Conservation (phyloP, 2,113 vertebrate genomes). For the Bambusicola thoracicus region DNA sequence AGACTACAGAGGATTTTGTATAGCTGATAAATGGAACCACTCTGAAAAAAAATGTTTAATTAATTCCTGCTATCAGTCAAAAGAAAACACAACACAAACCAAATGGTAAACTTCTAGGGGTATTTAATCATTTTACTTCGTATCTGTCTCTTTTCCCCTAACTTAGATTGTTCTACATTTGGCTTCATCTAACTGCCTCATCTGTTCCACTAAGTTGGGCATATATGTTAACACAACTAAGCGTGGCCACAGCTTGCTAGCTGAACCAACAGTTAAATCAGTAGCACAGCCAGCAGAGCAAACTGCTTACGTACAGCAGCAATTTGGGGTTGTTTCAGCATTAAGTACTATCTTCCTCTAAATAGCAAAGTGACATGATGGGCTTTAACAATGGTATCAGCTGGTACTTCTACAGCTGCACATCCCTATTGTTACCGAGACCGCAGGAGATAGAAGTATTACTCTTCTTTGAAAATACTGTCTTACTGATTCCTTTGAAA, state of each 20-base stretch:
- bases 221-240: rapidly evolving
- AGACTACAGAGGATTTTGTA: background rate
- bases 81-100: background rate
- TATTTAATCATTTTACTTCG: background rate
- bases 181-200: background rate
- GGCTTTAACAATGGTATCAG: background rate
- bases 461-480: background rate
- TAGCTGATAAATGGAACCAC: background rate
- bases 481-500: background rate
- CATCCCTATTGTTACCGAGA: background rate
- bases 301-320: background rate
- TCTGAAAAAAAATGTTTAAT: background rate
- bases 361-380: background rate
- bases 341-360: background rate
- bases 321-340: background rate
- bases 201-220: background rate
- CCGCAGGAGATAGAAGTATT: background rate
- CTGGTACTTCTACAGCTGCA: background rate
- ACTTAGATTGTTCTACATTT: background rate
- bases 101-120: background rate
- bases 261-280: background rate
- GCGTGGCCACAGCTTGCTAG: background rate
- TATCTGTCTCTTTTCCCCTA: background rate
- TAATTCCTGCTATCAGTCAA: background rate
- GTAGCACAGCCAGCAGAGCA: background rate